phyloP scores from a whole-genome alignment of 2,113 vertebrate genomes.

The Paedocypris sp. region DNA sequence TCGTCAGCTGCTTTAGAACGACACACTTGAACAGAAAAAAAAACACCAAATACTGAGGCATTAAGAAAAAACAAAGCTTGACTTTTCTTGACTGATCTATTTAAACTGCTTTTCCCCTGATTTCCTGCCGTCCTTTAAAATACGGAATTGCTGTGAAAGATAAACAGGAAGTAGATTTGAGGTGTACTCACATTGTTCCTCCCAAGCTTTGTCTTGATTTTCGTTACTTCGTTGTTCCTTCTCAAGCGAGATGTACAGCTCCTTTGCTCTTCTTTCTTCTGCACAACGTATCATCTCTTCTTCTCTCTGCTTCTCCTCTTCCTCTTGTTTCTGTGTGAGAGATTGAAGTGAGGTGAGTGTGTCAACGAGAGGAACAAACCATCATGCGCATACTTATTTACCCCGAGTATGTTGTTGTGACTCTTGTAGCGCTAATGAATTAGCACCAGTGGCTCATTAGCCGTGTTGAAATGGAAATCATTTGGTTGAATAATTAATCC shows the following conservation, averaged over 20 bases:
- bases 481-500: slow-evolving; percentile 27
- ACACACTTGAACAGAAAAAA: not conserved
- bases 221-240: slow-evolving; percentile 58
- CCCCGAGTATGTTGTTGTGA: not conserved
- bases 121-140: too few relatives aligned
- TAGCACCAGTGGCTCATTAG: slow-evolving; percentile 11
- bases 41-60: too few relatives aligned
- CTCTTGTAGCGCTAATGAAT: slow-evolving; percentile 6
- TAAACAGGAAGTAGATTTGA: too few relatives aligned
- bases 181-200: slow-evolving; percentile 67
- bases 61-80: too few relatives aligned
- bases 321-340: slow-evolving; percentile 61
- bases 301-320: slow-evolving; percentile 65
- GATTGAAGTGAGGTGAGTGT: too few relatives aligned
- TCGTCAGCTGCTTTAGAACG: slow-evolving; percentile 33
- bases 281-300: slow-evolving; percentile 67
- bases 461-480: slow-evolving; percentile 20
- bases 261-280: slow-evolving; percentile 62
- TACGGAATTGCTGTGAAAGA: too few relatives aligned
- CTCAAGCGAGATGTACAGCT: slow-evolving; percentile 67
- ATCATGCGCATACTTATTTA: not conserved
- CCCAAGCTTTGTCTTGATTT: slow-evolving; percentile 61
- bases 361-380: not conserved
- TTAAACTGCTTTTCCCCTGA: too few relatives aligned
- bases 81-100: too few relatives aligned